phyloP scores from a whole-genome alignment of 2,797 vertebrate genomes.

The Hydrocynus forskahlii region DNA sequence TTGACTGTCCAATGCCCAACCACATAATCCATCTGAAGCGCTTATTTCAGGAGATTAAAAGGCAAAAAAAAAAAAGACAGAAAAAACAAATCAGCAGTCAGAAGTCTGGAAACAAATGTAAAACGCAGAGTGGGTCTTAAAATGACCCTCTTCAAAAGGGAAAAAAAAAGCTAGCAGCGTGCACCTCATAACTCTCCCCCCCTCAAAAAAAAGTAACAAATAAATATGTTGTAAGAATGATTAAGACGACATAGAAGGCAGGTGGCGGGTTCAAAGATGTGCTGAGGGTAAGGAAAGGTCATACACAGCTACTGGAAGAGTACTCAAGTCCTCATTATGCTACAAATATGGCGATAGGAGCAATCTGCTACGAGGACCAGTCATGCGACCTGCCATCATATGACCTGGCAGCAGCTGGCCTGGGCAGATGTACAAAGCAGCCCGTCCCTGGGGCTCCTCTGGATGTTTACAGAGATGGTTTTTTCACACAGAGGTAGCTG shows the following conservation, averaged over 20 bases:
- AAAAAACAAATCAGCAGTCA: slow-evolving; percentile 8
- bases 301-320: slow-evolving; percentile 72
- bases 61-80: slow-evolving; percentile 18
- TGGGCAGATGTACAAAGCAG: slow-evolving; percentile 89
- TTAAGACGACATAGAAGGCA: slow-evolving; percentile 72
- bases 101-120: slow-evolving; percentile 11
- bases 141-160: slow-evolving; percentile 18
- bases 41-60: slow-evolving; percentile 43
- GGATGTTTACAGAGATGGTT: slow-evolving; percentile 98
- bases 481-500: slow-evolving; percentile 99
- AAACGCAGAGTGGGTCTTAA: slow-evolving; percentile 30
- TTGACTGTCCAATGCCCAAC: slow-evolving; percentile 37
- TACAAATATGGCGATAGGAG: slow-evolving; percentile 63
- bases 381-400: slow-evolving; percentile 74
- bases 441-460: slow-evolving; percentile 87
- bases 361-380: slow-evolving; percentile 32
- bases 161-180: slow-evolving; percentile 80
- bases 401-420: slow-evolving; percentile 96
- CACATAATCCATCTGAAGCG: slow-evolving; percentile 49
- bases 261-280: slow-evolving; percentile 51
- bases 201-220: slow-evolving; percentile 50
- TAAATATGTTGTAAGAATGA: slow-evolving; percentile 74
- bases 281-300: slow-evolving; percentile 56
- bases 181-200: slow-evolving; percentile 76
- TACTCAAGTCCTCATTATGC: slow-evolving; percentile 58